Conservation (phyloP, 2,888 invertebrate species). For the Coenonympha arcania region DNA sequence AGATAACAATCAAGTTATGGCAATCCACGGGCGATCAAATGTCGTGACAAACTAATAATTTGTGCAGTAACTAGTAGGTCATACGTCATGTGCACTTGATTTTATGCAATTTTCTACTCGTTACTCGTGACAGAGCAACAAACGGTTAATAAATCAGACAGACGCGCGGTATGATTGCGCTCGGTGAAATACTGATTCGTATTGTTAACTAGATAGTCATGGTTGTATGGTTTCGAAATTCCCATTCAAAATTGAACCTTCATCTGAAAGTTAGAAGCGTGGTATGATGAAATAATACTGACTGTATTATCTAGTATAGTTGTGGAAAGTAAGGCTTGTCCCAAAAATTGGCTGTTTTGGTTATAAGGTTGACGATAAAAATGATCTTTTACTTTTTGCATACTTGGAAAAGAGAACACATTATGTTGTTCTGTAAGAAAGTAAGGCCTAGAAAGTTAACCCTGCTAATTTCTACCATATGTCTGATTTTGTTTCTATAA, state of each 20-base stretch:
- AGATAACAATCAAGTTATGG: constrained; percentile 15
- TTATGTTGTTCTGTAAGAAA: too few relatives aligned
- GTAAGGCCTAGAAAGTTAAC: too few relatives aligned
- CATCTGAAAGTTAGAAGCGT: background rate
- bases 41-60: constrained; percentile 22
- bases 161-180: constrained; percentile 30
- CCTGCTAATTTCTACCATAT: too few relatives aligned
- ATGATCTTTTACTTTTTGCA: too few relatives aligned
- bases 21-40: constrained; percentile 19
- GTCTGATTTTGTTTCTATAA: too few relatives aligned
- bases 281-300: background rate
- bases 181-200: constrained; percentile 32
- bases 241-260: background rate
- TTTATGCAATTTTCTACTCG: constrained; percentile 22
- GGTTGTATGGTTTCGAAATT: constrained; percentile 3
- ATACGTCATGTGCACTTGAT: constrained; percentile 16
- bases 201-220: constrained; percentile 36
- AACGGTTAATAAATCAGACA: constrained; percentile 31
- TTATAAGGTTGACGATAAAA: too few relatives aligned
- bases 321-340: too few relatives aligned
- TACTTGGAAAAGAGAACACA: too few relatives aligned
- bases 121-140: constrained; percentile 21
- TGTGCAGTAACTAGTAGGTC: constrained; percentile 10
- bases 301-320: background rate
- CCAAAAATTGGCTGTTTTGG: too few relatives aligned